Conservation (phyloP, 2,888 invertebrate genomes). For the Lydus trimaculatus region DNA sequence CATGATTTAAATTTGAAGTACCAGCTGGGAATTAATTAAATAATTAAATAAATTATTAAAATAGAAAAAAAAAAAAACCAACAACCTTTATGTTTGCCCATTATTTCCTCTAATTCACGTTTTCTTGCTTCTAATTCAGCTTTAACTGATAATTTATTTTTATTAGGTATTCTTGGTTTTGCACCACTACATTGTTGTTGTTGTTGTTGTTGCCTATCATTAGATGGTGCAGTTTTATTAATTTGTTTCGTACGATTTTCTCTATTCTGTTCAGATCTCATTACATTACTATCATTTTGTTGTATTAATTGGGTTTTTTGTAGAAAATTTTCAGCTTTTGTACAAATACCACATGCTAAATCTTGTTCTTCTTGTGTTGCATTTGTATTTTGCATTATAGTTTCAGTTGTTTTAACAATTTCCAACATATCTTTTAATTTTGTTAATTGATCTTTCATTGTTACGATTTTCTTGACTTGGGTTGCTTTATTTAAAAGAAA, state of each 20-base stretch:
- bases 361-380: conserved; percentile 44
- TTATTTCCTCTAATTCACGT: conserved; percentile 70
- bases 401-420: conserved; percentile 55
- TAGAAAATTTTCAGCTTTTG: conserved; percentile 53
- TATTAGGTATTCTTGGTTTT: conserved; percentile 57
- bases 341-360: conserved; percentile 45
- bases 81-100: conserved; percentile 68
- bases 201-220: conserved; percentile 36
- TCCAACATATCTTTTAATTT: conserved; percentile 60
- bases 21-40: conserved; percentile 44
- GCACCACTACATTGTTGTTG: conserved; percentile 32
- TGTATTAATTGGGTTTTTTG: conserved; percentile 45
- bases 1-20: conserved; percentile 59
- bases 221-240: conserved; percentile 48
- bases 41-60: not conserved
- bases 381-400: conserved; percentile 40
- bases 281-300: conserved; percentile 37
- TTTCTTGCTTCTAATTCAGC: conserved; percentile 70
- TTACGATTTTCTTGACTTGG: conserved; percentile 57
- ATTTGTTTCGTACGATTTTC: conserved; percentile 53
- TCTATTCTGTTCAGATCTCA: conserved; percentile 32
- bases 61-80: not conserved
- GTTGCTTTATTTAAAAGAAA: conserved; percentile 16
- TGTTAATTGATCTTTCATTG: conserved; percentile 58
- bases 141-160: conserved; percentile 65